A percentile compares a stretch with the other conserved stretches of the same genome.
Conservation (phyloP, 2,888 invertebrate species). For the Morpho deidamia region DNA sequence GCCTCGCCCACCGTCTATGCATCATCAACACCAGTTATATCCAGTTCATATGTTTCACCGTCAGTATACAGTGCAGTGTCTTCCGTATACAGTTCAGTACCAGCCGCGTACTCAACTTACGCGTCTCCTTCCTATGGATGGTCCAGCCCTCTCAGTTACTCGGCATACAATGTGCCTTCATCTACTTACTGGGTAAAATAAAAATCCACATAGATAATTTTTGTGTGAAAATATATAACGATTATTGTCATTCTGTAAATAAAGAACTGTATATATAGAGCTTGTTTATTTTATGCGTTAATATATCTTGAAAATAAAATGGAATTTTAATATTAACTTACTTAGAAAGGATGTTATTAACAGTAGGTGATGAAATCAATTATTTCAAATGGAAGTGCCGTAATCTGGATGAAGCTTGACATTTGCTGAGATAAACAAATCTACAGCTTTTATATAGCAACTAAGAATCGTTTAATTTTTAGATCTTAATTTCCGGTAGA, state of each 20-base stretch:
- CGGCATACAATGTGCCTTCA: background rate
- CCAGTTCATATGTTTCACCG: constrained; percentile 24
- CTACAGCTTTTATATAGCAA: too few species aligned
- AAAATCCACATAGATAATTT: background rate
- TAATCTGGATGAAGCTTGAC: too few species aligned
- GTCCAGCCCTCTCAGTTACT: constrained; percentile 4
- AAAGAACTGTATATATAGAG: background rate
- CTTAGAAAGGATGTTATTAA: too few species aligned
- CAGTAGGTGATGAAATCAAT: too few species aligned
- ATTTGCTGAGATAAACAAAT: too few species aligned
- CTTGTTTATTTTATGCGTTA: background rate
- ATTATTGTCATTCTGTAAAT: background rate
- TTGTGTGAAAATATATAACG: too few species aligned
- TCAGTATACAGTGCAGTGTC: constrained; percentile 21
- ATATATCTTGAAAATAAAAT: background rate
- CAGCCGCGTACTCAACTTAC: constrained; percentile 13
- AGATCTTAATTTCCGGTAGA: too few species aligned
- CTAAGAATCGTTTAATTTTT: too few species aligned
- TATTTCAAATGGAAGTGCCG: too few species aligned
- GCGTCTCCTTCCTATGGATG: constrained; percentile 5
- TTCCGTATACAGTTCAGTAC: constrained; percentile 22
- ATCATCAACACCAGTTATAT: constrained; percentile 22
- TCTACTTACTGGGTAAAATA: constrained; percentile 5
- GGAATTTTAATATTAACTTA: too few species aligned
- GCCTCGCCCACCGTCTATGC: constrained; percentile 14